Evolutionary conservation across 2,113 vertebrate genomes (phyloP).

Genomic region (Poeciliopsis occidentalis): DNA sequence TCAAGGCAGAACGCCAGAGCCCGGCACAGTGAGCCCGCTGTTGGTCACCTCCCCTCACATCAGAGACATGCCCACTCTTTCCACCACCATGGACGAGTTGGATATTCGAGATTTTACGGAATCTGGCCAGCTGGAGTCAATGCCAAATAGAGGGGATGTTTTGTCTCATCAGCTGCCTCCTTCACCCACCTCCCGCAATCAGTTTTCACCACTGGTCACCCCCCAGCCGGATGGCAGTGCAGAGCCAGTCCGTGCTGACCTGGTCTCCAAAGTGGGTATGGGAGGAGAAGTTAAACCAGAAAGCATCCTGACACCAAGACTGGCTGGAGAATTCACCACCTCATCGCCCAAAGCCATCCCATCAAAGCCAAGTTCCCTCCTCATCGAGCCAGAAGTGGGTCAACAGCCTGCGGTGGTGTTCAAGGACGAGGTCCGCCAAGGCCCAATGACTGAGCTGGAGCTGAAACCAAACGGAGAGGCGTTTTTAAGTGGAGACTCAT

Average conservation of each 20-base stretch:
- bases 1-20: conserved; percentile 12
- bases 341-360: neutral
- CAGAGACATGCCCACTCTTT: neutral
- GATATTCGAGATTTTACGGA: neutral
- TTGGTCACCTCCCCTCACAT: too few species aligned
- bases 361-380: neutral
- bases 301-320: neutral
- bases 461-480: conserved; percentile 58
- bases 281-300: neutral
- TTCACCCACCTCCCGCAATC: conserved; percentile 22
- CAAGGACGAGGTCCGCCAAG: conserved; percentile 57
- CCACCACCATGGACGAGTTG: neutral
- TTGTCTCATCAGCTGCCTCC: conserved; percentile 31
- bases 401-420: conserved; percentile 66
- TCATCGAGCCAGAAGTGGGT: neutral
- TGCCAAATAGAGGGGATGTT: conserved; percentile 21
- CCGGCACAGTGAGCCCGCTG: too few species aligned
- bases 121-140: conserved; percentile 6
- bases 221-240: conserved; percentile 5
- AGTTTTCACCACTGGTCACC: conserved; percentile 44
- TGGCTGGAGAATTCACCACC: neutral
- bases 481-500: neutral
- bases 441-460: conserved; percentile 29
- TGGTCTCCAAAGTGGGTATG: neutral
- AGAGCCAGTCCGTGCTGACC: conserved; percentile 31